Evolutionary conservation across 2,797 vertebrate genomes (phyloP).

Genomic region (Sebastes baramenuke): DNA sequence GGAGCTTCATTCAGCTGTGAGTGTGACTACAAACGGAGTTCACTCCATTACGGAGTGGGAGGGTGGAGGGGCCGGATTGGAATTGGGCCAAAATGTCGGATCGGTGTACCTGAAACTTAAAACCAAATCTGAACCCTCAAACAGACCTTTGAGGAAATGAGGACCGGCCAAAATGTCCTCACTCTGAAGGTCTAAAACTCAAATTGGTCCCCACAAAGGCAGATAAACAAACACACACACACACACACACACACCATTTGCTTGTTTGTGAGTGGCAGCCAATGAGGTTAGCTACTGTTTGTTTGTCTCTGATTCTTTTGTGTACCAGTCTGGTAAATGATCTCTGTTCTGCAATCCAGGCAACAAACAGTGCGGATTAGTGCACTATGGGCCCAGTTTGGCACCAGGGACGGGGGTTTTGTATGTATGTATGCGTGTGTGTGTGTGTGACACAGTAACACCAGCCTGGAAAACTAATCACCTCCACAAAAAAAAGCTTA

Average conservation of each 20-base stretch:
- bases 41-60: too few relatives aligned
- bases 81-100: too few relatives aligned
- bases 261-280: constrained; percentile 2
- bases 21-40: too few relatives aligned
- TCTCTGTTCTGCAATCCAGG: background rate
- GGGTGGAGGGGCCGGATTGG: too few relatives aligned
- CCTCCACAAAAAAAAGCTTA: background rate
- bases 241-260: background rate
- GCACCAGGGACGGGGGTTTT: background rate
- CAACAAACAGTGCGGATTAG: constrained; percentile 37
- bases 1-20: too few relatives aligned
- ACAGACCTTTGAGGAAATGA: background rate
- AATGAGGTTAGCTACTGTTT: background rate
- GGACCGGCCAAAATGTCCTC: background rate
- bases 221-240: background rate
- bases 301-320: constrained; percentile 29
- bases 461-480: background rate
- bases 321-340: constrained; percentile 20
- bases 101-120: too few relatives aligned
- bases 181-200: background rate
- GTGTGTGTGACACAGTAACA: background rate
- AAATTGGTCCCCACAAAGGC: background rate
- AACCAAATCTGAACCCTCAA: background rate
- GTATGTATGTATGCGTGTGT: background rate
- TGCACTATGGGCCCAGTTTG: background rate